A percentile compares a stretch with the other conserved stretches of the same genome.
These are phyloP conservation scores for Poecilia wingei DNA, from an alignment of 2,797 vertebrate genomes.

Conservation along the genomic window DNA sequence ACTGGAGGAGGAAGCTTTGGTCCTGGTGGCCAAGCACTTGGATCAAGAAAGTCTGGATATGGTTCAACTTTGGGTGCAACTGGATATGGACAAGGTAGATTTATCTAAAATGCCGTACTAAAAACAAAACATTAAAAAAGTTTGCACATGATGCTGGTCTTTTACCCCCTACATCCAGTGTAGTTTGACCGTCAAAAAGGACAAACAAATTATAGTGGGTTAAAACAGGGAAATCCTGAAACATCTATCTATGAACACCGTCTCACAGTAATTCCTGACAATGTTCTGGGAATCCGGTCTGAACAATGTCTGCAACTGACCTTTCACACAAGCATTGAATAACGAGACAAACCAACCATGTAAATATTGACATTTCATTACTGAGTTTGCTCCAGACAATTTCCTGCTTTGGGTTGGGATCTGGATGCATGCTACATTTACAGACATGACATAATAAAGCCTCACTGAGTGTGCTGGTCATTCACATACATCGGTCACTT, in stretches of 20 bases:
- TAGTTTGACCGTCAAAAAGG: not conserved
- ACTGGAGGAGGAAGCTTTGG: constrained; percentile 2
- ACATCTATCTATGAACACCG: not conserved
- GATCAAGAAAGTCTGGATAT: constrained; percentile 70
- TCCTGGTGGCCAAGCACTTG: constrained; percentile 50
- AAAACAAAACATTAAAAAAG: not conserved
- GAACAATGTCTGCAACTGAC: not conserved
- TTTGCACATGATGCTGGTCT: not conserved
- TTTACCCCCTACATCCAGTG: not conserved
- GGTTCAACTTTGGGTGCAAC: constrained; percentile 68
- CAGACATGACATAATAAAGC: not conserved
- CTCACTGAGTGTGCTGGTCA: not conserved
- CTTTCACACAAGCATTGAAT: not conserved
- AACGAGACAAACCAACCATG: not conserved
- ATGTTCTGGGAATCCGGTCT: not conserved
- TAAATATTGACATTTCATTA: not conserved
- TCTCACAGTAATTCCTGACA: not conserved
- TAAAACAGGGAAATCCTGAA: not conserved
- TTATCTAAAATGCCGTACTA: not conserved
- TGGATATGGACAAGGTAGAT: constrained; percentile 75
- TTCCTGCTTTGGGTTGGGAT: not conserved
- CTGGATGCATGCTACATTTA: not conserved
- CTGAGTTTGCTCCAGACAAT: not conserved
- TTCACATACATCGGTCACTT: not conserved
- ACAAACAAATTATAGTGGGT: not conserved